phyloP scores from a whole-genome alignment of 2,888 invertebrate species.

The Drosophila histrio region DNA sequence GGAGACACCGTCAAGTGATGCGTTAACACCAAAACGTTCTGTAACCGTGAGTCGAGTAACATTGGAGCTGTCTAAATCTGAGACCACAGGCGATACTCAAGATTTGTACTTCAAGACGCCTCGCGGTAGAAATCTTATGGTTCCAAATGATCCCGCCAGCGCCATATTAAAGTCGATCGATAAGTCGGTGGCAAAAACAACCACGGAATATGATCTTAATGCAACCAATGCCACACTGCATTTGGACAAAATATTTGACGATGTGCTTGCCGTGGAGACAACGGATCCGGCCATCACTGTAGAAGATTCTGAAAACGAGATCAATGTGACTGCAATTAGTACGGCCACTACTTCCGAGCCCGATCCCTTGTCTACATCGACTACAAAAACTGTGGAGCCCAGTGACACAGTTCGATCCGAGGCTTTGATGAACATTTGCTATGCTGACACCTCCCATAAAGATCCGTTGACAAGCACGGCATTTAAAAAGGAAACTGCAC shows the following conservation, averaged over 20 bases:
- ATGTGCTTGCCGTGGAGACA: constrained; percentile 55
- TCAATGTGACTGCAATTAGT: constrained; percentile 48
- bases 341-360: not conserved
- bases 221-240: constrained; percentile 60
- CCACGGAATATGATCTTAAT: constrained; percentile 78
- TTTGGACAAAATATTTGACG: constrained; percentile 80
- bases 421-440: constrained; percentile 42
- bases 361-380: constrained; percentile 64
- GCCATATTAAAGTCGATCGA: constrained; percentile 66
- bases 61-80: constrained; percentile 12
- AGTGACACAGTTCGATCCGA: constrained; percentile 48
- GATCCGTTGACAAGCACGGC: constrained; percentile 70
- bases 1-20: constrained; percentile 31
- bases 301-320: constrained; percentile 43
- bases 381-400: not conserved
- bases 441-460: constrained; percentile 8
- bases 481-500: constrained; percentile 31
- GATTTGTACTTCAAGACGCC: constrained; percentile 81
- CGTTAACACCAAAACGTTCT: constrained; percentile 22
- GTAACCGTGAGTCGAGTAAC: constrained; percentile 10
- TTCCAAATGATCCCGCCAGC: constrained; percentile 80
- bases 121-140: constrained; percentile 79
- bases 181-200: constrained; percentile 53
- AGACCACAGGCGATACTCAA: constrained; percentile 41
- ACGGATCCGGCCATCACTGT: constrained; percentile 6